Conservation (phyloP, 2,797 vertebrate genomes). For the Melanotaenia boesemani region DNA sequence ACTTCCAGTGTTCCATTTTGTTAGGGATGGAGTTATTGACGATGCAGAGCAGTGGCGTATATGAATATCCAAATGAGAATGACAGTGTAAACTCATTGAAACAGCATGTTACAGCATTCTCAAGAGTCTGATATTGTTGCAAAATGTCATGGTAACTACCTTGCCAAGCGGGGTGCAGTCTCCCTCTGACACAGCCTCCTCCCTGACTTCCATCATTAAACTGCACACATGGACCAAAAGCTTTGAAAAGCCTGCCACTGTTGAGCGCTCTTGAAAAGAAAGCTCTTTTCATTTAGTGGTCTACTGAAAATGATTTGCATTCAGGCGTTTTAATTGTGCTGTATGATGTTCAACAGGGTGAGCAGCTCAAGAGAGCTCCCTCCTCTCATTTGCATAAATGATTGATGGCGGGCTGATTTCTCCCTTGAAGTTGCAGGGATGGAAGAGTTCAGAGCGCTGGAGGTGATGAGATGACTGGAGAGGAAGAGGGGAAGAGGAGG, state of each 20-base stretch:
- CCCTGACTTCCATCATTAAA: conserved; percentile 75
- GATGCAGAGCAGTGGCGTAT: conserved; percentile 14
- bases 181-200: conserved; percentile 54
- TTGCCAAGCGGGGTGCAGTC: conserved; percentile 44
- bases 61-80: conserved; percentile 38
- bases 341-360: conserved; percentile 77
- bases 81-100: conserved; percentile 27
- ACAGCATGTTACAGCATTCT: conserved; percentile 35
- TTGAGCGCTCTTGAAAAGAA: conserved; percentile 69
- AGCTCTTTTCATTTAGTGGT: conserved; percentile 72
- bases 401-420: conserved; percentile 73
- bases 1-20: conserved; percentile 38
- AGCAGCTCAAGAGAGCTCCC: conserved; percentile 62
- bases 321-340: conserved; percentile 73
- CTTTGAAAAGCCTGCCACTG: conserved; percentile 66
- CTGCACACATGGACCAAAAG: conserved; percentile 58
- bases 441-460: conserved; percentile 57
- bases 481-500: neutral
- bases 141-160: conserved; percentile 69
- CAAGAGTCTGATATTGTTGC: conserved; percentile 36
- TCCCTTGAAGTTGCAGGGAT: conserved; percentile 71
- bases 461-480: conserved; percentile 32
- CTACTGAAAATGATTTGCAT: conserved; percentile 76
- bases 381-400: conserved; percentile 72
- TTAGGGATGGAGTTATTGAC: conserved; percentile 6